These are phyloP conservation scores for Graphium colonna DNA, from an alignment of 2,888 invertebrate species.

Conservation along the genomic window DNA sequence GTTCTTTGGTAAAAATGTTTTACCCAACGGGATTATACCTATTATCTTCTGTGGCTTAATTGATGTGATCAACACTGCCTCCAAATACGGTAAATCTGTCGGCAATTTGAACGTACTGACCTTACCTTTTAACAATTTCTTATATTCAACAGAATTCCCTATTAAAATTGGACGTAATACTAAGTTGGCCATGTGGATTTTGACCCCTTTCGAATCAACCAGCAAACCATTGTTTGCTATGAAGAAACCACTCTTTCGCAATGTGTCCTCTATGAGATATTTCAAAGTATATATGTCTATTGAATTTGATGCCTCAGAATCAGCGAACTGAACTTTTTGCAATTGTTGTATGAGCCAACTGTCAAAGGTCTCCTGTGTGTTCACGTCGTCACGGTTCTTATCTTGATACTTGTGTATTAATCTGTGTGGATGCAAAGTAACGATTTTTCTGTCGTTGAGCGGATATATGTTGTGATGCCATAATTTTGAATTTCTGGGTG, in stretches of 20 bases:
- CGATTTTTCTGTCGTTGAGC: background rate
- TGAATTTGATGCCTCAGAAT: slow-evolving; percentile 27
- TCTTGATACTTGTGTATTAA: slow-evolving; percentile 9
- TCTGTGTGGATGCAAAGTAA: slow-evolving; percentile 4
- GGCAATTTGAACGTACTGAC: slow-evolving; percentile 27
- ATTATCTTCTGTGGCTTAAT: slow-evolving; percentile 45
- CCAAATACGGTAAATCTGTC: slow-evolving; percentile 36
- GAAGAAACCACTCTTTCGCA: slow-evolving; percentile 41
- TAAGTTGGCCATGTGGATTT: slow-evolving; percentile 39
- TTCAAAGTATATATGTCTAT: slow-evolving; percentile 36
- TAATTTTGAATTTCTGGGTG: background rate
- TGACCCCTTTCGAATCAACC: slow-evolving; percentile 37
- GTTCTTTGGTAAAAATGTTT: slow-evolving; percentile 31
- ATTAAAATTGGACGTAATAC: slow-evolving; percentile 48
- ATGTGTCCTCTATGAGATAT: slow-evolving; percentile 37
- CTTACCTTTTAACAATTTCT: slow-evolving; percentile 28
- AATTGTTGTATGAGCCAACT: slow-evolving; percentile 45
- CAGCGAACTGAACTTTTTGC: slow-evolving; percentile 29
- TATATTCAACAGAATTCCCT: slow-evolving; percentile 39
- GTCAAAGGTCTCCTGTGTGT: slow-evolving; percentile 36
- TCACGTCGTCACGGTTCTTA: no score
- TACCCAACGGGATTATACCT: slow-evolving; percentile 50
- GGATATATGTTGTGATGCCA: background rate
- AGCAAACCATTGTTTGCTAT: slow-evolving; percentile 38
- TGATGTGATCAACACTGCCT: slow-evolving; percentile 46